These are phyloP conservation scores for Dryomyza anilis DNA, from an alignment of 2,888 invertebrate genomes.

Conservation along the genomic window DNA sequence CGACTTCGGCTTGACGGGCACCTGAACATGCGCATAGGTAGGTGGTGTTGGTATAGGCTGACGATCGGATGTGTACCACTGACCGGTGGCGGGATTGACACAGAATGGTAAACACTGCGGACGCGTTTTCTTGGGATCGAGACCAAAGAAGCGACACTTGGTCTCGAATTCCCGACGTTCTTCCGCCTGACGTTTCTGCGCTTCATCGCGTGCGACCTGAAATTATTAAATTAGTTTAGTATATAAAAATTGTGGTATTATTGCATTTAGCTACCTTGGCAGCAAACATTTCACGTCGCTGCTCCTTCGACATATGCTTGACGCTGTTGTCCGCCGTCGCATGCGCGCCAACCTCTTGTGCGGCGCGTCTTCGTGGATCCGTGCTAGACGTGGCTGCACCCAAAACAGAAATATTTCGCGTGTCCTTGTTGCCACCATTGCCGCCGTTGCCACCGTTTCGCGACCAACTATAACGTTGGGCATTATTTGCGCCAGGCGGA, in stretches of 20 bases:
- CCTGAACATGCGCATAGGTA: constrained; percentile 52
- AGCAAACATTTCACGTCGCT: constrained; percentile 58
- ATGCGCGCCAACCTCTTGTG: neutral
- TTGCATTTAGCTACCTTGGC: constrained; percentile 45
- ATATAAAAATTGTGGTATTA: neutral
- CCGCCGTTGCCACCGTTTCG: neutral
- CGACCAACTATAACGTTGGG: constrained; percentile 12
- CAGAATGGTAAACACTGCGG: constrained; percentile 55
- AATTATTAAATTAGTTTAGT: neutral
- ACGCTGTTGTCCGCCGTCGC: constrained; percentile 27
- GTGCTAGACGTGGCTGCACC: constrained; percentile 1
- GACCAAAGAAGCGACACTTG: constrained; percentile 58
- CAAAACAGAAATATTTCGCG: constrained; percentile 30
- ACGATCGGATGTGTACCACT: constrained; percentile 56
- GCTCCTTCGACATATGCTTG: constrained; percentile 53
- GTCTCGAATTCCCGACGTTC: constrained; percentile 55
- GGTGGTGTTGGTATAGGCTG: constrained; percentile 52
- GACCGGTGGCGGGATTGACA: constrained; percentile 56
- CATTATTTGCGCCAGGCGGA: neutral
- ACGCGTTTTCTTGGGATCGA: constrained; percentile 51
- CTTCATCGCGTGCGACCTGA: constrained; percentile 58
- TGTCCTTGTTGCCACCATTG: constrained; percentile 31
- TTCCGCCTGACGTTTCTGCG: constrained; percentile 56
- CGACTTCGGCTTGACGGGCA: constrained; percentile 45
- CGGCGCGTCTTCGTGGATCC: constrained; percentile 27